phyloP scores from a whole-genome alignment of 2,888 invertebrate genomes.

The Chymomyza fuscimana region DNA sequence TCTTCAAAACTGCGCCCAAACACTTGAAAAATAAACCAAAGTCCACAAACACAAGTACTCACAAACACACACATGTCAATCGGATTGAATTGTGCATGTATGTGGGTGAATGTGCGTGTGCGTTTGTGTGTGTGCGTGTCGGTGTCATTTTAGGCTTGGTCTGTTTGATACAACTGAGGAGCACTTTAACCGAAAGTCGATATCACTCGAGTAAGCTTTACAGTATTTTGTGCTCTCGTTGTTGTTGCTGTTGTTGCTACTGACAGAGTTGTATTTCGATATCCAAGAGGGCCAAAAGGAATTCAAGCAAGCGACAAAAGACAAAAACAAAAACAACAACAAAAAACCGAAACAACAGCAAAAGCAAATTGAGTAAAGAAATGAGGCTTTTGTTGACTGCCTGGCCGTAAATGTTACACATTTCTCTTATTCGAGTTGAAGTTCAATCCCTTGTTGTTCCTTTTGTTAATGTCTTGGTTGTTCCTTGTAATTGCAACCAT shows the following conservation, averaged over 20 bases:
- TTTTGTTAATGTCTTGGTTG: conserved; percentile 14
- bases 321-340: not conserved
- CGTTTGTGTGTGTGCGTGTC: not conserved
- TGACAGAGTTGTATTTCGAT: conserved; percentile 1
- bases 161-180: conserved; percentile 19
- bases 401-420: conserved; percentile 11
- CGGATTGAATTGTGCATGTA: not conserved
- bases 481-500: conserved; percentile 6
- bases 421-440: not conserved
- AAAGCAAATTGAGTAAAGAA: not conserved
- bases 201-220: conserved; percentile 13
- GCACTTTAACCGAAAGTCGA: conserved; percentile 31
- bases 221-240: conserved; percentile 2
- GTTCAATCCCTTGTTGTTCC: conserved; percentile 16
- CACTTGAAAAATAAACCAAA: not conserved
- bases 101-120: not conserved
- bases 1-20: conserved; percentile 3
- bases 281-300: conserved; percentile 1
- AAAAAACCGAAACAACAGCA: not conserved
- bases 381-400: not conserved
- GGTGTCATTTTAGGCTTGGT: not conserved
- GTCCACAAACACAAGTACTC: conserved; percentile 1
- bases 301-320: not conserved
- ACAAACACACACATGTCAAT: conserved; percentile 1
- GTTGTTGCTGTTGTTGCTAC: conserved; percentile 5